These are phyloP conservation scores for Amorpha juglandis DNA, from an alignment of 2,888 invertebrate genomes.

Conservation along the genomic window DNA sequence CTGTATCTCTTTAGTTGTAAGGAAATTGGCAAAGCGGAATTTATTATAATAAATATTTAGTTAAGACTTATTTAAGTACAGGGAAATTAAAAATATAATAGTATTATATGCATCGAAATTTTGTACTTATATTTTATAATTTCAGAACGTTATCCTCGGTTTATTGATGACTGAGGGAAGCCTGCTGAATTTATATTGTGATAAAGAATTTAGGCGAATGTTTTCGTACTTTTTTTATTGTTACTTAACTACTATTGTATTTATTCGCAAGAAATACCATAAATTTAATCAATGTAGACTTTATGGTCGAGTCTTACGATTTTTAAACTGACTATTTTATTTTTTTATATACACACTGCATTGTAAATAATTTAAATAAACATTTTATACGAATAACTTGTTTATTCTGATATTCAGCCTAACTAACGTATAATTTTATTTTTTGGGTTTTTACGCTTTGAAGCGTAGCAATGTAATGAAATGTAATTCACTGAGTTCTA, in stretches of 20 bases:
- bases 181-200: conserved; percentile 78
- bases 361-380: conserved; percentile 18
- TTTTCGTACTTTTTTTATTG: neutral
- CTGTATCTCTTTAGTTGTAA: conserved; percentile 10
- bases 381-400: neutral
- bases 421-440: neutral
- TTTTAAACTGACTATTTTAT: conserved; percentile 13
- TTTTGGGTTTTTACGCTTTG: too few relatives aligned
- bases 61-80: conserved; percentile 33
- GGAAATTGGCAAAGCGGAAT: neutral
- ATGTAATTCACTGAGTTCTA: neutral
- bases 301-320: neutral
- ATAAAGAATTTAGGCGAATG: conserved; percentile 16
- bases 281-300: neutral
- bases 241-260: neutral
- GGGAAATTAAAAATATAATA: conserved; percentile 34
- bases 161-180: conserved; percentile 64
- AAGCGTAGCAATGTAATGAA: too few relatives aligned
- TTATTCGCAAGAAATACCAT: neutral
- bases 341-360: neutral
- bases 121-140: conserved; percentile 56
- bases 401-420: neutral
- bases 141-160: conserved; percentile 81
- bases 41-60: neutral
- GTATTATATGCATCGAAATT: conserved; percentile 5